A percentile compares a stretch with the other conserved stretches of the same genome.
phyloP scores from a whole-genome alignment of 2,888 invertebrate species.

The Rotaria macrura region DNA sequence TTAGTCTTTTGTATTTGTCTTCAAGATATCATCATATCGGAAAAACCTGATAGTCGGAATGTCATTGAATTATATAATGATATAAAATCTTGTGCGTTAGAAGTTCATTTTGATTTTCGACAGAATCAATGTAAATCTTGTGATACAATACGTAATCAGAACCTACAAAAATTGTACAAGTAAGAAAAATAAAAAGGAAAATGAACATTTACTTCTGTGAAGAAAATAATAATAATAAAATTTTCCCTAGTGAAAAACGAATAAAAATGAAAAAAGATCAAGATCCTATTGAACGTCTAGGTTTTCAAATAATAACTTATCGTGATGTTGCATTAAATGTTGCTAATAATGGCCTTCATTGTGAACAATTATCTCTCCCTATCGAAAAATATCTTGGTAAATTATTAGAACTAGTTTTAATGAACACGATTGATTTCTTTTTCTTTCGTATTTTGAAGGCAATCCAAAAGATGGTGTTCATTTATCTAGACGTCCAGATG shows the following conservation, averaged over 20 bases:
- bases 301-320: background rate
- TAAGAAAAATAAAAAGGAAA: background rate
- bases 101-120: background rate
- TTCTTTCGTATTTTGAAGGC: background rate
- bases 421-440: background rate
- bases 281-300: background rate
- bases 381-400: background rate
- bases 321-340: background rate
- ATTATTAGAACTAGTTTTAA: background rate
- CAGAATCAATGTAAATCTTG: background rate
- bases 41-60: background rate
- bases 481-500: background rate
- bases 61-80: background rate
- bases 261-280: background rate
- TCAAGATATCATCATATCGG: background rate
- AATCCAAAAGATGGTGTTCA: background rate
- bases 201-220: too few relatives aligned
- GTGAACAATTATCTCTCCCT: background rate
- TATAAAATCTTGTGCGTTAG: background rate
- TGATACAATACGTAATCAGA: background rate
- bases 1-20: background rate
- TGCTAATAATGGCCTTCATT: background rate
- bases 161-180: background rate
- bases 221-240: too few relatives aligned
- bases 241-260: background rate